Evolutionary conservation across 2,888 invertebrate genomes (phyloP).

Genomic region (Diachrysia chrysitis): DNA sequence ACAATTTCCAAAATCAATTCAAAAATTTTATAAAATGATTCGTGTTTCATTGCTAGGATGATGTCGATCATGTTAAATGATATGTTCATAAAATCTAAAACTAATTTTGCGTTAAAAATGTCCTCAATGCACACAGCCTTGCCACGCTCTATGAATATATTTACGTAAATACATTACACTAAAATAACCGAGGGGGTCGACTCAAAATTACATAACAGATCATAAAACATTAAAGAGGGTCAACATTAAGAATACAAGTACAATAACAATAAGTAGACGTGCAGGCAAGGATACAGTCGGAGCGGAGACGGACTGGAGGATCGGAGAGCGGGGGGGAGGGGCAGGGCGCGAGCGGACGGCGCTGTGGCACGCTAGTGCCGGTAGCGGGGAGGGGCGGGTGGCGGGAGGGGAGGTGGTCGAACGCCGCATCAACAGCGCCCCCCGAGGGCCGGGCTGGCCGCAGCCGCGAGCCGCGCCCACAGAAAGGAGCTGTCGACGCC

Average conservation of each 20-base stretch:
- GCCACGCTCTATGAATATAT: conserved; percentile 91
- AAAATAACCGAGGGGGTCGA: conserved; percentile 87
- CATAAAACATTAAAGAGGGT: conserved; percentile 87
- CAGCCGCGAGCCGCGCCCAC: conserved; percentile 65
- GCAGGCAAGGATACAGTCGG: conserved; percentile 81
- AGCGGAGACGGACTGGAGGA: conserved; percentile 70
- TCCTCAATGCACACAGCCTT: conserved; percentile 92
- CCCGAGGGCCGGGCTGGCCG: conserved; percentile 58
- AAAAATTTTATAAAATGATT: conserved; percentile 82
- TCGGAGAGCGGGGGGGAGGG: conserved; percentile 72
- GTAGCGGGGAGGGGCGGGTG: conserved; percentile 40
- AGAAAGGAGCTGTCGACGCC: conserved; percentile 80
- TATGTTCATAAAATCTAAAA: conserved; percentile 83
- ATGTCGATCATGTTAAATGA: conserved; percentile 83
- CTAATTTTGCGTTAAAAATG: conserved; percentile 88
- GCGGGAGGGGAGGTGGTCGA: conserved; percentile 60
- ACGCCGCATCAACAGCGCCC: conserved; percentile 74
- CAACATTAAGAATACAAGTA: conserved; percentile 85
- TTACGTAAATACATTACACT: conserved; percentile 86
- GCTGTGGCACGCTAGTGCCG: conserved; percentile 20
- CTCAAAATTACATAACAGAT: conserved; percentile 86
- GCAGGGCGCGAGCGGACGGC: conserved; percentile 59
- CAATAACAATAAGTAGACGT: conserved; percentile 84
- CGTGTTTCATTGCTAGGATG: conserved; percentile 85
- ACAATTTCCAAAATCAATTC: conserved; percentile 79